Evolutionary conservation across 2,888 invertebrate species (phyloP).

Genomic region (Sipha maydis): DNA sequence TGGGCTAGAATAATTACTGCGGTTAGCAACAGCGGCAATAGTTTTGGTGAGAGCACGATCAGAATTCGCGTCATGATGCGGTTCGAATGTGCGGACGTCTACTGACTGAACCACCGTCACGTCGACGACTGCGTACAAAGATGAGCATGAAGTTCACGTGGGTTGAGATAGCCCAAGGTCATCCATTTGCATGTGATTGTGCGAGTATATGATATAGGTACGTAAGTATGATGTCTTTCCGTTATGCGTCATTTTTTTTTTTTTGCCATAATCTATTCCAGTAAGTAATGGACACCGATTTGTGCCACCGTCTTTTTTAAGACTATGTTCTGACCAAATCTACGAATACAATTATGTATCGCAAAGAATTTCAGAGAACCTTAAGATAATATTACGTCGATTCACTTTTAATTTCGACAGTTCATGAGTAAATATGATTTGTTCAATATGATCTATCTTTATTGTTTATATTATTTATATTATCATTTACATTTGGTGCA

Average conservation of each 20-base stretch:
- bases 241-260: neutral
- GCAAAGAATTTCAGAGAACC: neutral
- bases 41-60: neutral
- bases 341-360: neutral
- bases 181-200: neutral
- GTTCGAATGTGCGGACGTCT: conserved; percentile 44
- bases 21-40: neutral
- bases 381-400: neutral
- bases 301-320: neutral
- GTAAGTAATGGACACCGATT: neutral
- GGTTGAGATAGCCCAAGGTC: conserved; percentile 51
- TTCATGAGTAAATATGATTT: too few species aligned
- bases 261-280: conserved; percentile 33
- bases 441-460: too few species aligned
- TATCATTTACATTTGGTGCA: too few species aligned
- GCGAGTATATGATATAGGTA: neutral
- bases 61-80: conserved; percentile 47
- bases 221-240: neutral
- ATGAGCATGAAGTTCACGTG: conserved; percentile 42
- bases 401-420: too few species aligned
- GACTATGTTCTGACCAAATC: neutral
- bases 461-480: too few species aligned
- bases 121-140: neutral
- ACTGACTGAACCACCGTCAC: neutral
- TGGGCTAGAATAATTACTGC: neutral